phyloP scores from a whole-genome alignment of 2,888 invertebrate species.

The Carabus problematicus region DNA sequence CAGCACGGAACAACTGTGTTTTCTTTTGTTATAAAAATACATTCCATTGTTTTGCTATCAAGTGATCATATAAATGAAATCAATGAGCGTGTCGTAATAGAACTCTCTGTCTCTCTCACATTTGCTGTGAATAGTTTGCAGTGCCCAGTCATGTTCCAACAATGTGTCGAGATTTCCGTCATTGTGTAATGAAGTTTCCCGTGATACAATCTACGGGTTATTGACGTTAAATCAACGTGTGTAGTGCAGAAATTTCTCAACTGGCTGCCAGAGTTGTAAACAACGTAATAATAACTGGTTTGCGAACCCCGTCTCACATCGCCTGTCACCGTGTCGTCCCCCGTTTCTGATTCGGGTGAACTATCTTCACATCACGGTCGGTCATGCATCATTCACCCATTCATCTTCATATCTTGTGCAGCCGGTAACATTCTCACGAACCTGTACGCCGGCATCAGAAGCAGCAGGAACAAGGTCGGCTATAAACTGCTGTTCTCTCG shows the following conservation, averaged over 20 bases:
- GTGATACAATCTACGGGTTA: constrained; percentile 10
- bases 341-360: constrained; percentile 4
- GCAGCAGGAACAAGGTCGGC: background rate
- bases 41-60: too few species aligned
- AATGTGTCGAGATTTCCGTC: too few species aligned
- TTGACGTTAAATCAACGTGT: constrained; percentile 17
- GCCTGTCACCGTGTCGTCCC: background rate
- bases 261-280: constrained; percentile 14
- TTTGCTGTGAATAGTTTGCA: too few species aligned
- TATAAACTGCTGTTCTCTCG: constrained; percentile 13
- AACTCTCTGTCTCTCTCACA: too few species aligned
- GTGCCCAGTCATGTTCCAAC: too few species aligned
- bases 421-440: constrained; percentile 12
- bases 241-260: constrained; percentile 22
- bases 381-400: constrained; percentile 30
- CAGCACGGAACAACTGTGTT: too few species aligned
- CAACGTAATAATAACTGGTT: constrained; percentile 22
- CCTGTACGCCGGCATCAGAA: background rate
- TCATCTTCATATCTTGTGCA: constrained; percentile 26
- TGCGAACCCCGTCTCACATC: constrained; percentile 1
- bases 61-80: too few species aligned
- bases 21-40: too few species aligned
- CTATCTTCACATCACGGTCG: background rate
- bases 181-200: constrained; percentile 18
- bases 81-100: too few species aligned